Conservation (phyloP, 2,797 vertebrate genomes). For the Eulemur mongoz region DNA sequence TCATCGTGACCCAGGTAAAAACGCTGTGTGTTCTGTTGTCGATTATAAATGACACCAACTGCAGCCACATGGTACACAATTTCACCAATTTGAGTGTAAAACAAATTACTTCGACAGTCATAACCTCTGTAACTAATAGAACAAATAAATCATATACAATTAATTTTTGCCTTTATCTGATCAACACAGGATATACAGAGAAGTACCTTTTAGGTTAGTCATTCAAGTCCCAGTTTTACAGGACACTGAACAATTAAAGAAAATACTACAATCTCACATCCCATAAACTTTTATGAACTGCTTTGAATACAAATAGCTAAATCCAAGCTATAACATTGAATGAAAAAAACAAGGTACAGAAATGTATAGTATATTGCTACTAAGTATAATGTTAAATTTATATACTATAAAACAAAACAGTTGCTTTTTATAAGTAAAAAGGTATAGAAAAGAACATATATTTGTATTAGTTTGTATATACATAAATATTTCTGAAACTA, state of each 20-base stretch:
- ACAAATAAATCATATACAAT: slow-evolving; percentile 51
- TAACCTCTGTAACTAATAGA: slow-evolving; percentile 90
- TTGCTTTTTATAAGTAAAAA: not conserved
- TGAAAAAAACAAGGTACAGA: not conserved
- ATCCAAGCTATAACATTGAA: not conserved
- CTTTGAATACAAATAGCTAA: slow-evolving; percentile 35
- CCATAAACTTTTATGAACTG: slow-evolving; percentile 16
- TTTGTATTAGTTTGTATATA: not conserved
- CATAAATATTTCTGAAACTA: slow-evolving; percentile 4
- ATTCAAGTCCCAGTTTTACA: slow-evolving; percentile 16
- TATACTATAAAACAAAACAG: not conserved
- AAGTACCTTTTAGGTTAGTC: not conserved
- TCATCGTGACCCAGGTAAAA: slow-evolving; percentile 98
- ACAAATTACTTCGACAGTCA: slow-evolving; percentile 94
- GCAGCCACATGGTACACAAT: slow-evolving; percentile 99
- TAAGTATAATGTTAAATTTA: not conserved
- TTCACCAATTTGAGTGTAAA: slow-evolving; percentile 98
- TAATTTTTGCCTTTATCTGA: slow-evolving; percentile 29
- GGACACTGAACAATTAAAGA: slow-evolving; percentile 17
- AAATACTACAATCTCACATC: not conserved
- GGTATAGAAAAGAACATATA: not conserved
- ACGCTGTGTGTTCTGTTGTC: slow-evolving; percentile 97
- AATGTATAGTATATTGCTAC: not conserved
- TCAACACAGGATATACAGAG: not conserved
- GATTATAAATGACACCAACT: slow-evolving; percentile 97